Conservation (phyloP, 2,113 vertebrate species). For the Naja naja region DNA sequence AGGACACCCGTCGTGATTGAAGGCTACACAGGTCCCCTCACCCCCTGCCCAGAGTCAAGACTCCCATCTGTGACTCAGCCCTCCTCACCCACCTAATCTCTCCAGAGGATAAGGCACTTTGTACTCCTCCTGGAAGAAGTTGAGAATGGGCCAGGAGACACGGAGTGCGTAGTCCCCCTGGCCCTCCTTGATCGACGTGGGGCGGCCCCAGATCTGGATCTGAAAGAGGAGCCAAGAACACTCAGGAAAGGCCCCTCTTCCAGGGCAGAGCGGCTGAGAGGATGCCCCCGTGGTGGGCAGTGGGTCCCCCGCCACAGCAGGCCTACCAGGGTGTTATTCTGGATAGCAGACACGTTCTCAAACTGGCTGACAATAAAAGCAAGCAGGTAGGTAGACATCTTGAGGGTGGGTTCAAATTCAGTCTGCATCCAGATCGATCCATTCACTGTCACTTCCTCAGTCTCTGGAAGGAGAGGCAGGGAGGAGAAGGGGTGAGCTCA, state of each 20-base stretch:
- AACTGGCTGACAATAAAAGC: conserved; percentile 85
- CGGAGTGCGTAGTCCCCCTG: conserved; percentile 75
- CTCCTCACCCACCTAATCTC: conserved; percentile 78
- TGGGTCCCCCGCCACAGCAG: not conserved
- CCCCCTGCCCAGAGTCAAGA: not conserved
- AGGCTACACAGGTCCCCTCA: no score
- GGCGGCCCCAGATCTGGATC: conserved; percentile 88
- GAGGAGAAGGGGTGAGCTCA: not conserved
- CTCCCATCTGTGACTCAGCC: no score
- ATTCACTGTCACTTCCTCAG: fast-evolving
- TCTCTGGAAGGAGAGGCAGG: not conserved
- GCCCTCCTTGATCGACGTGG: conserved; percentile 53
- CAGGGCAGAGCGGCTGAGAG: not conserved
- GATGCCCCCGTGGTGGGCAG: not conserved
- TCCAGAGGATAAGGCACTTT: conserved; percentile 75
- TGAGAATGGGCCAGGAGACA: conserved; percentile 76
- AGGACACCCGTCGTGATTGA: not conserved
- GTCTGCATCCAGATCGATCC: conserved; percentile 45
- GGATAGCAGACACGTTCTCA: fast-evolving
- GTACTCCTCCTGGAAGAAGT: conserved; percentile 76
- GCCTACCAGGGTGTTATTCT: conserved; percentile 55
- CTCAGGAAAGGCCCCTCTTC: not conserved
- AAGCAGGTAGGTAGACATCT: conserved; percentile 88
- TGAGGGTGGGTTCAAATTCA: conserved; percentile 70
- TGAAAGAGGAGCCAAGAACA: conserved; percentile 39